Conservation (phyloP, 92 coral and sea anemone species). For the Porites cylindrica region DNA sequence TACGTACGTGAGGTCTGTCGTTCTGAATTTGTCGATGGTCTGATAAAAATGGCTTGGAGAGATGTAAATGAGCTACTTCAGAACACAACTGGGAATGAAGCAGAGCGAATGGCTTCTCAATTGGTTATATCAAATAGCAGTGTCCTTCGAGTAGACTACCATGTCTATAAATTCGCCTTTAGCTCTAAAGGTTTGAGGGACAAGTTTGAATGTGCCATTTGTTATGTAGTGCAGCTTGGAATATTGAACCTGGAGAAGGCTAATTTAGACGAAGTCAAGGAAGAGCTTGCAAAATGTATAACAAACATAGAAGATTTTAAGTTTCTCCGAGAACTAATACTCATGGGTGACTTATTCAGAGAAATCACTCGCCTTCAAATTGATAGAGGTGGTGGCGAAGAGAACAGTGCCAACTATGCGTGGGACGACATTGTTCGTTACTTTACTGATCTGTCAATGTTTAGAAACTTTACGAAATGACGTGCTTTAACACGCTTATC, state of each 20-base stretch:
- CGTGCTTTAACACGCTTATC: too few relatives aligned
- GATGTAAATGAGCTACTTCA: conserved; percentile 42
- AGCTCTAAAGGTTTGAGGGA: conserved; percentile 29
- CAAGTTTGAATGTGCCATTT: conserved; percentile 24
- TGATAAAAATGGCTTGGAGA: neutral
- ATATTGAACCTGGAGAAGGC: conserved; percentile 37
- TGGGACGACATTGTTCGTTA: neutral
- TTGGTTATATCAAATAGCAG: conserved; percentile 33
- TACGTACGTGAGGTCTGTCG: neutral
- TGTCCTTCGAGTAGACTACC: conserved; percentile 48
- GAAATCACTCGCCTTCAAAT: neutral
- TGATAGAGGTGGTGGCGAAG: neutral
- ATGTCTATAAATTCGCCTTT: conserved; percentile 47
- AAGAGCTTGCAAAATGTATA: conserved; percentile 22
- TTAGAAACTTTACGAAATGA: too few relatives aligned
- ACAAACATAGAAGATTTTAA: neutral
- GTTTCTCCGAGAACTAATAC: neutral
- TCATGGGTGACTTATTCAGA: neutral
- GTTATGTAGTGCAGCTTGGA: conserved; percentile 43
- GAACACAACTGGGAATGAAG: conserved; percentile 35
- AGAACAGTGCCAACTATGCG: neutral
- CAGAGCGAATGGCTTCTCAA: conserved; percentile 10
- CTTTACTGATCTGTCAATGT: neutral
- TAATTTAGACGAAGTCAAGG: conserved; percentile 7
- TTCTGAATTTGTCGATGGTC: conserved; percentile 18